Evolutionary conservation across 2,797 vertebrate species (phyloP).

Genomic region (Pseudotriccus pelzelni): DNA sequence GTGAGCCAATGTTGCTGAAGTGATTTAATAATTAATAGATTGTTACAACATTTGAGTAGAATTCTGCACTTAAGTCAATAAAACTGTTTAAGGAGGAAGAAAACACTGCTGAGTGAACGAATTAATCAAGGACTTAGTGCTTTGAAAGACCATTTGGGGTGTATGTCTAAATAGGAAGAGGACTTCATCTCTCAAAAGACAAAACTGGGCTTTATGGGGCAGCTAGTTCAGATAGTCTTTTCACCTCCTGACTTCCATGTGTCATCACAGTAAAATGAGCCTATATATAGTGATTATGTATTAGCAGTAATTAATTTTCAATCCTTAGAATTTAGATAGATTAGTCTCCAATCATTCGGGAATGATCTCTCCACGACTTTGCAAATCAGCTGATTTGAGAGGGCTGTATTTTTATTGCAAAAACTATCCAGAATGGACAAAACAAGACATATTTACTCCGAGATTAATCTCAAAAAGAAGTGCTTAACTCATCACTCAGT

Average conservation of each 20-base stretch:
- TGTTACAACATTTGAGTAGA: constrained; percentile 40
- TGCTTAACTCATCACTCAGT: not conserved
- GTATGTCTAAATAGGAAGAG: not conserved
- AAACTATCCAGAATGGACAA: not conserved
- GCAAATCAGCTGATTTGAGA: not conserved
- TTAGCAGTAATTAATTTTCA: not conserved
- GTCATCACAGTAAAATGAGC: not conserved
- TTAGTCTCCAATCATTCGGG: not conserved
- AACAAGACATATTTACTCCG: not conserved
- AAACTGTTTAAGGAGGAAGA: constrained; percentile 52
- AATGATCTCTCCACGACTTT: not conserved
- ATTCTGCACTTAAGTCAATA: constrained; percentile 49
- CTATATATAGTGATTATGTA: not conserved
- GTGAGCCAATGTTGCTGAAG: constrained; percentile 36
- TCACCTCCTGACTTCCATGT: not conserved
- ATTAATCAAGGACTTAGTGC: constrained; percentile 39
- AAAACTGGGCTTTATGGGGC: not conserved
- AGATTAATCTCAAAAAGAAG: not conserved
- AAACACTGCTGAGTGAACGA: not conserved
- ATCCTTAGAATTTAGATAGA: not conserved
- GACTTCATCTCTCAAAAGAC: not conserved
- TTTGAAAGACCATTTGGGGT: not conserved
- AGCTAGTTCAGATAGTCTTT: not conserved
- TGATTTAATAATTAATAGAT: constrained; percentile 57
- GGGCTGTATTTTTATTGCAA: not conserved